Evolutionary conservation across 2,888 invertebrate genomes (phyloP), one percentile per base, ranked within the genome.

Genomic region (Seladonia tumulorum): DNA sequence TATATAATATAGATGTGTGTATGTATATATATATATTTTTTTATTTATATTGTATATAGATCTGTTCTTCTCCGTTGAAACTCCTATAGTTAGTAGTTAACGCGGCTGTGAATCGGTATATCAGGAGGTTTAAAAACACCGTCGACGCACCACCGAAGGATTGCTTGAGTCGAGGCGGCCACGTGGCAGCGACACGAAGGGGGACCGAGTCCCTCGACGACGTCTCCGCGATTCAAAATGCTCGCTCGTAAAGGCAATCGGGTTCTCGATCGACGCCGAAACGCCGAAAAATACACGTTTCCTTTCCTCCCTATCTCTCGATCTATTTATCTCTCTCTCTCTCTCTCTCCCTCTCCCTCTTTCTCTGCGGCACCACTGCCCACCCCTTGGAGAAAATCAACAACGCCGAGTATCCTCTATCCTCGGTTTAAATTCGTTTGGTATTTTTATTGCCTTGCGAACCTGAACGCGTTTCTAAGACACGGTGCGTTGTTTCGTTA

Each of bases 401-500:
- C 25, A 63, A 63, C 63, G 29, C 16, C 63, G 63, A 63, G 16
- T 63, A 63, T 63, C 63, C 63, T 63, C 10, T 68, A 10, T 39
- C 35, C 39, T 68, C 39, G 10, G 35, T 29, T 29, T 76, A 71
- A 60, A 80, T 76, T 84, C 80, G 80, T 80, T 35, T 75, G 35
- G 68, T 39, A 22, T 35, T 47, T 49, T 92, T 92, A 91, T 92
- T 91, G 91, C 91, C 89, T 86, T 88, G 80, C 88, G 89, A 76
- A 84, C 79, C 82, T 81, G 85, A 71, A 91, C 83, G 89, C 87
- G n/a, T 42, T 70, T 90, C 85, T 91, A 92, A 90, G 93, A 92
- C 92, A 92, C 92, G 87, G 82, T 88, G 87, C 87, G 89, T 91
- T 90, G 86, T 87, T 89, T 80, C 57, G 29, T 63, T 76, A 35